Conservation (phyloP, 1,140 invertebrate species). For the Bombus breviceps region DNA sequence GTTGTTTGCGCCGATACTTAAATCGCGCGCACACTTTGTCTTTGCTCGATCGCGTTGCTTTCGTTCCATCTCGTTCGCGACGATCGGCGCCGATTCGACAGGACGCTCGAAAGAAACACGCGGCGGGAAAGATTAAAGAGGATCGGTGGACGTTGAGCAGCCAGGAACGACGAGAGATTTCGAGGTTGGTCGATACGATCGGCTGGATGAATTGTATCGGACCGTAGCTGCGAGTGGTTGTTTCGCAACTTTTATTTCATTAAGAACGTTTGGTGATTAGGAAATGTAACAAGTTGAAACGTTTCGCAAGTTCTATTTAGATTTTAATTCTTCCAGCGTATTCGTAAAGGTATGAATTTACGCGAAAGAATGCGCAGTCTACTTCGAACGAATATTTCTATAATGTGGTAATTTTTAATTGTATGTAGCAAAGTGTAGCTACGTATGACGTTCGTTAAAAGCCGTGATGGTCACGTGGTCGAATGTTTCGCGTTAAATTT, state of each 20-base stretch:
- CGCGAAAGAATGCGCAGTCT: too few species aligned
- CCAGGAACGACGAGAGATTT: background rate
- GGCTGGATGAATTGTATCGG: background rate
- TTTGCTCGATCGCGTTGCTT: background rate
- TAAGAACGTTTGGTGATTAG: background rate
- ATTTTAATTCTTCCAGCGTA: too few species aligned
- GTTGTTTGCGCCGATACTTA: slow-evolving; percentile 69
- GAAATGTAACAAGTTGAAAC: background rate
- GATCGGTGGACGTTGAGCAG: background rate
- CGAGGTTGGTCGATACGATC: too few species aligned
- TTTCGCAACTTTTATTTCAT: background rate
- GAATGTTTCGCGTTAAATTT: slow-evolving; percentile 3
- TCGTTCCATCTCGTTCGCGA: background rate
- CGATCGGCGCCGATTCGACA: background rate
- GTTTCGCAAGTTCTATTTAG: background rate
- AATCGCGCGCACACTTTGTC: slow-evolving; percentile 44
- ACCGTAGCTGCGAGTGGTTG: background rate
- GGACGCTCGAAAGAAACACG: slow-evolving; percentile 10
- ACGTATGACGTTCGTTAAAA: background rate
- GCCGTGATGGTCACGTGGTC: background rate
- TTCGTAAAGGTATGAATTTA: too few species aligned
- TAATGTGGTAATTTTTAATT: too few species aligned
- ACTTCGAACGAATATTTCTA: too few species aligned
- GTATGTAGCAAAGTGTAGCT: background rate
- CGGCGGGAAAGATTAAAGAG: slow-evolving; percentile 4